Evolutionary conservation across 2,888 invertebrate genomes (phyloP).

Genomic region (Andricus curvator): DNA sequence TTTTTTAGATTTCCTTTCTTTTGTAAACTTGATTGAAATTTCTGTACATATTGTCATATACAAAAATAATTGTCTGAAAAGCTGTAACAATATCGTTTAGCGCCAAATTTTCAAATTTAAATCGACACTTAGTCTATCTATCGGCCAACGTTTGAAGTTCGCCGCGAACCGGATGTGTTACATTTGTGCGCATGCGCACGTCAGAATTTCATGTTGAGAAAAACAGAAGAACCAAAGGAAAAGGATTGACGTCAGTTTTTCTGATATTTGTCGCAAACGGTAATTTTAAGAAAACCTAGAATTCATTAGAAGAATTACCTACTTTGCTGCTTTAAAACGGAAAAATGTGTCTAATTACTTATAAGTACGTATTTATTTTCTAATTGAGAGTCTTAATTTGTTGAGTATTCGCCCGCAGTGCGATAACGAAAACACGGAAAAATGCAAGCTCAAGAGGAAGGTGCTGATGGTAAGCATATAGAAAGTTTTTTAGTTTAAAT

Average conservation of each 20-base stretch:
- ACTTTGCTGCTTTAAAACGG: neutral
- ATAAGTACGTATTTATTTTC: neutral
- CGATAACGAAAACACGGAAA: slow-evolving; percentile 50
- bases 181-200: neutral
- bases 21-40: too few species aligned
- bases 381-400: neutral
- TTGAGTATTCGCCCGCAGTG: neutral
- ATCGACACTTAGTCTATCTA: neutral
- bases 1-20: too few species aligned
- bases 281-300: neutral
- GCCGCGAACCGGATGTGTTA: neutral
- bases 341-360: neutral
- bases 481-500: neutral
- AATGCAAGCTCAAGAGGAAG: slow-evolving; percentile 71
- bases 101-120: slow-evolving; percentile 9
- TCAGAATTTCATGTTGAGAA: neutral
- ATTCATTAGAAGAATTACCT: neutral
- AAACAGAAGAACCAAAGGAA: neutral
- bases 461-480: slow-evolving; percentile 63
- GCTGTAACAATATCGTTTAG: neutral
- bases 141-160: neutral
- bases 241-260: slow-evolving; percentile 2
- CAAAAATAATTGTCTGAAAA: too few species aligned
- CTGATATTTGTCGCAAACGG: neutral
- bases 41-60: too few species aligned